Conservation (phyloP, 2,888 invertebrate genomes). For the Eurytoma adleriae region DNA sequence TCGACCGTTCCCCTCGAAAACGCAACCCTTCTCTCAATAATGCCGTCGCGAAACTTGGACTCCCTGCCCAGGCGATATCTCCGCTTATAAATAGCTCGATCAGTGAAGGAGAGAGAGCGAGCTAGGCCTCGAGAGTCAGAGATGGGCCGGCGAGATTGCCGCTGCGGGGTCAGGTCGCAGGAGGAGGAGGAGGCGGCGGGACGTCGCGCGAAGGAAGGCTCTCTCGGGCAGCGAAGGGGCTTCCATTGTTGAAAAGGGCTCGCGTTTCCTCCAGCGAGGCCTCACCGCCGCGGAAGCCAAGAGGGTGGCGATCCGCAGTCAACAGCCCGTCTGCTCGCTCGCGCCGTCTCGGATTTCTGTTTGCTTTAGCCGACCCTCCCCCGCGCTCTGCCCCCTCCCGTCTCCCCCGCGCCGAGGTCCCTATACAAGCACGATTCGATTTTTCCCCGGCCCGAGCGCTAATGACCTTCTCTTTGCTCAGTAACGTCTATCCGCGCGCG, state of each 20-base stretch:
- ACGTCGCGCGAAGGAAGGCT: not conserved
- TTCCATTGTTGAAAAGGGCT: conserved; percentile 45
- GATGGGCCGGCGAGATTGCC: too few relatives aligned
- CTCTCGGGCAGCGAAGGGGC: conserved; percentile 27
- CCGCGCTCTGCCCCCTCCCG: conserved; percentile 46
- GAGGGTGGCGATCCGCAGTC: conserved; percentile 47
- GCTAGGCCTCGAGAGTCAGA: too few relatives aligned
- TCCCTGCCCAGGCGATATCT: too few relatives aligned
- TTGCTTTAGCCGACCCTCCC: conserved; percentile 49
- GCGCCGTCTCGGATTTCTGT: conserved; percentile 49
- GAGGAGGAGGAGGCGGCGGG: not conserved
- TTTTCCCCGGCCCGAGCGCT: not conserved
- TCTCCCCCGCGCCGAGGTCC: not conserved
- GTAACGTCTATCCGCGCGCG: not conserved
- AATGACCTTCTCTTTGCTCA: not conserved
- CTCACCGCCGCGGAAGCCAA: conserved; percentile 20
- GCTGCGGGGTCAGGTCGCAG: too few relatives aligned
- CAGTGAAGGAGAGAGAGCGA: too few relatives aligned
- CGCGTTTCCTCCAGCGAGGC: conserved; percentile 20
- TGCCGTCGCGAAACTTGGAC: too few relatives aligned
- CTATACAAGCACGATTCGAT: not conserved
- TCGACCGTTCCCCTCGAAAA: too few relatives aligned
- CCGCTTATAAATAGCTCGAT: too few relatives aligned
- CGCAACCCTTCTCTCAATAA: too few relatives aligned
- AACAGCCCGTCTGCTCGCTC: conserved; percentile 40